Conservation (phyloP, 2,113 vertebrate species). For the Atrichornis clamosus region DNA sequence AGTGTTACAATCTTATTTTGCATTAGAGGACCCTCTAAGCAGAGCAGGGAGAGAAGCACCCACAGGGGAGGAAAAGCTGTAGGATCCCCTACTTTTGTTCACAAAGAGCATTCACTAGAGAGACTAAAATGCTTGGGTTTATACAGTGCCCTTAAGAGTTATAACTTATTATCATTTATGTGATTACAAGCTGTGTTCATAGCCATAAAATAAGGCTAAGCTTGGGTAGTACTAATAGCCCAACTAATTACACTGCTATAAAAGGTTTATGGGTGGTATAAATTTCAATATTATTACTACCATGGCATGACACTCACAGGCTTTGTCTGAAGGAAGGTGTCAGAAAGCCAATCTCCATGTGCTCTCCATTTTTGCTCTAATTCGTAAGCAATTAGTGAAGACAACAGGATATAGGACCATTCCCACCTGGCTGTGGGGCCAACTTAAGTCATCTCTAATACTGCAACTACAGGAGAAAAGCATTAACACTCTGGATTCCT, state of each 20-base stretch:
- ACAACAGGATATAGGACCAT: background rate
- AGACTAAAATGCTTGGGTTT: slow-evolving; percentile 11
- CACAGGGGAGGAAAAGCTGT: background rate
- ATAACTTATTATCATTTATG: slow-evolving; percentile 60
- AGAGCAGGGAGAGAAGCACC: background rate
- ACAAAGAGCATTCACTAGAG: background rate
- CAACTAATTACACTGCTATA: slow-evolving; percentile 66
- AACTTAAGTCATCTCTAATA: background rate
- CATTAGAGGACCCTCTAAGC: background rate
- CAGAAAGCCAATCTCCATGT: background rate
- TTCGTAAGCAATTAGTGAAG: background rate
- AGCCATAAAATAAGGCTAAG: slow-evolving; percentile 63
- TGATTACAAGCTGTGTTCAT: slow-evolving; percentile 63
- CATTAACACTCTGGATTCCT: background rate
- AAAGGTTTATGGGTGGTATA: slow-evolving; percentile 60
- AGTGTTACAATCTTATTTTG: background rate
- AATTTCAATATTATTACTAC: slow-evolving; percentile 54
- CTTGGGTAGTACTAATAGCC: slow-evolving; percentile 58
- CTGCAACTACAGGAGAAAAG: background rate
- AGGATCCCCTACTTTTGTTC: background rate
- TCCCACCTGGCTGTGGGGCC: background rate
- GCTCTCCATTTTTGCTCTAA: background rate
- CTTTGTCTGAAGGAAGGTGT: slow-evolving; percentile 31
- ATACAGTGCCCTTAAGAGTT: slow-evolving; percentile 47
- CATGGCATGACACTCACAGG: background rate